Conservation (phyloP, 2,797 vertebrate genomes). For the Myotis planiceps region DNA sequence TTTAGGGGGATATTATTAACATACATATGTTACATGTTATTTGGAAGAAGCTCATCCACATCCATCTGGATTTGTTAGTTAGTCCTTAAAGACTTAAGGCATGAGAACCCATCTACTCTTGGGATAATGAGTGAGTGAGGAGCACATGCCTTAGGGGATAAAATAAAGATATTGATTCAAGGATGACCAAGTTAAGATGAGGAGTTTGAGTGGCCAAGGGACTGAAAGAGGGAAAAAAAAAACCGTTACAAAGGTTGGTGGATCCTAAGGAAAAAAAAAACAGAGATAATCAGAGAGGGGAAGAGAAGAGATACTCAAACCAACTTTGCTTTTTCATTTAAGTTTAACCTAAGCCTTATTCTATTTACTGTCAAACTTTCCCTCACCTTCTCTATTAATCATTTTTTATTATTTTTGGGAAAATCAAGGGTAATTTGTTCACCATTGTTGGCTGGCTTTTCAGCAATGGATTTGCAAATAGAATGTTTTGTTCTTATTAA, state of each 20-base stretch:
- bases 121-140: not conserved
- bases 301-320: not conserved
- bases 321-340: not conserved
- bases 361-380: not conserved
- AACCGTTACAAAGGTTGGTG: not conserved
- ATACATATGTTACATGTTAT: not conserved
- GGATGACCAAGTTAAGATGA: not conserved
- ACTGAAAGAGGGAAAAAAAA: not conserved
- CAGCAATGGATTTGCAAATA: not conserved
- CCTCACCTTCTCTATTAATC: not conserved
- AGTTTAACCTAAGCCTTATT: not conserved
- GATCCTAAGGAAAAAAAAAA: not conserved
- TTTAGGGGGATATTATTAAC: not conserved
- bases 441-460: not conserved
- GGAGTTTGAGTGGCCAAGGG: not conserved
- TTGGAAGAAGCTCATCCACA: not conserved
- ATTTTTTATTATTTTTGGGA: not conserved
- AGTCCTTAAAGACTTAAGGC: not conserved
- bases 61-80: not conserved
- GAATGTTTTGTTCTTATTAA: not conserved
- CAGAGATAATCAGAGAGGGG: not conserved
- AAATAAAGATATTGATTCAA: not conserved
- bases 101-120: not conserved
- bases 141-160: not conserved
- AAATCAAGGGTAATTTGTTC: not conserved